These are phyloP conservation scores for Pardosa pseudoannulata DNA, from an alignment of 2,888 invertebrate species.

Conservation along the genomic window DNA sequence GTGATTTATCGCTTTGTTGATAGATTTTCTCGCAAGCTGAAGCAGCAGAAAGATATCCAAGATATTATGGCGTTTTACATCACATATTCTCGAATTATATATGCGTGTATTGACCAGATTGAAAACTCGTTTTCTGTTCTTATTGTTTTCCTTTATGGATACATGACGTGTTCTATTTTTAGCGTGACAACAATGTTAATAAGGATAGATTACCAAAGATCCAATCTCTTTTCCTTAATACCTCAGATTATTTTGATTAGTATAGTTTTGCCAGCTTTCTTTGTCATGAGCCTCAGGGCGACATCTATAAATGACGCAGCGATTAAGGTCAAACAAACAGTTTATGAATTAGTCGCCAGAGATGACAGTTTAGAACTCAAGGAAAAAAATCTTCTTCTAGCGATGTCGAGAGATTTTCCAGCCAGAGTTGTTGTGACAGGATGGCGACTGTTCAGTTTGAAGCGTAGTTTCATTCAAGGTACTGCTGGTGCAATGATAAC, in stretches of 20 bases:
- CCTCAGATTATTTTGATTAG: background rate
- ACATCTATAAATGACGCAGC: constrained; percentile 36
- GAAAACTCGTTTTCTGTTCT: constrained; percentile 35
- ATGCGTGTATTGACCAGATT: background rate
- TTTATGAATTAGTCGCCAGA: background rate
- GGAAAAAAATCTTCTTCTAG: constrained; percentile 21
- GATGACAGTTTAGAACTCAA: background rate
- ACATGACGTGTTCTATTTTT: constrained; percentile 51
- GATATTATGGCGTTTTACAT: background rate
- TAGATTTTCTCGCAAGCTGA: constrained; percentile 14
- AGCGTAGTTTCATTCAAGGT: constrained; percentile 38
- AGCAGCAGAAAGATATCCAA: constrained; percentile 21
- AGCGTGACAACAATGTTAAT: constrained; percentile 32
- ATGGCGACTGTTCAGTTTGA: constrained; percentile 43
- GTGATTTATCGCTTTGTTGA: constrained; percentile 23
- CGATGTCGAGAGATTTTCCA: constrained; percentile 32
- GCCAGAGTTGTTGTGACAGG: constrained; percentile 25
- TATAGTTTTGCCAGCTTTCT: constrained; percentile 22
- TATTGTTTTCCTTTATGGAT: constrained; percentile 32
- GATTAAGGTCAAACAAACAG: constrained; percentile 16
- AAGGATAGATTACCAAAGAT: constrained; percentile 12
- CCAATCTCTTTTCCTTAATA: background rate
- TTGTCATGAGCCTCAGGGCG: constrained; percentile 25
- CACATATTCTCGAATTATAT: constrained; percentile 24
- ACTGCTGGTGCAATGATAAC: constrained; percentile 46